Evolutionary conservation across 2,113 vertebrate species (phyloP).

Genomic region (Microtus ochrogaster): DNA sequence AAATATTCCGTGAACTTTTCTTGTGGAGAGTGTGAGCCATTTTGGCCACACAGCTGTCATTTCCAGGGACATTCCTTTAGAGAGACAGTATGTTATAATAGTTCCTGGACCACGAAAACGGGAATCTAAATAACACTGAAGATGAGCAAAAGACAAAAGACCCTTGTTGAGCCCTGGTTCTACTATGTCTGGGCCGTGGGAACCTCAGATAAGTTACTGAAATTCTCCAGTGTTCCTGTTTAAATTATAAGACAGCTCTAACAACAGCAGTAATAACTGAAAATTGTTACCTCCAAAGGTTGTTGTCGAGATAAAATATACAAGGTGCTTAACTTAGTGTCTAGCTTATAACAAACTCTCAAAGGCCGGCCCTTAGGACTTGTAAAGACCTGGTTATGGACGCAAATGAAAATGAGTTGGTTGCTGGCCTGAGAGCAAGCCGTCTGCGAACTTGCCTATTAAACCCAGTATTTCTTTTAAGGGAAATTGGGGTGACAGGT

Average conservation of each 20-base stretch:
- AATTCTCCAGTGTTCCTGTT: constrained; percentile 25
- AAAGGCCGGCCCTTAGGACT: neutral
- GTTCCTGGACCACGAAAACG: neutral
- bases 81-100: neutral
- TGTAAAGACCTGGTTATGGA: neutral
- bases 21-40: neutral
- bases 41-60: neutral
- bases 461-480: neutral
- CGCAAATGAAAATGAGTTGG: neutral
- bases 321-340: neutral
- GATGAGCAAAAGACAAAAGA: neutral
- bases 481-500: neutral
- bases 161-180: neutral
- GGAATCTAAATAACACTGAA: neutral
- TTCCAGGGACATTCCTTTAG: neutral
- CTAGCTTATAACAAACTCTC: constrained; percentile 2
- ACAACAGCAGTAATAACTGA: neutral
- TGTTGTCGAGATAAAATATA: neutral
- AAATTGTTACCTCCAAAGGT: neutral
- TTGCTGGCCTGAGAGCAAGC: neutral
- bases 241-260: neutral
- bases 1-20: neutral
- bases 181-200: neutral
- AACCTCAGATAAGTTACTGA: neutral
- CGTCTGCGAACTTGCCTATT: neutral